Evolutionary conservation across 64 coral and sea anemone genomes (phyloP), one percentile per base, ranked within the genome.

Genomic region (Stichodactyla helianthus): DNA sequence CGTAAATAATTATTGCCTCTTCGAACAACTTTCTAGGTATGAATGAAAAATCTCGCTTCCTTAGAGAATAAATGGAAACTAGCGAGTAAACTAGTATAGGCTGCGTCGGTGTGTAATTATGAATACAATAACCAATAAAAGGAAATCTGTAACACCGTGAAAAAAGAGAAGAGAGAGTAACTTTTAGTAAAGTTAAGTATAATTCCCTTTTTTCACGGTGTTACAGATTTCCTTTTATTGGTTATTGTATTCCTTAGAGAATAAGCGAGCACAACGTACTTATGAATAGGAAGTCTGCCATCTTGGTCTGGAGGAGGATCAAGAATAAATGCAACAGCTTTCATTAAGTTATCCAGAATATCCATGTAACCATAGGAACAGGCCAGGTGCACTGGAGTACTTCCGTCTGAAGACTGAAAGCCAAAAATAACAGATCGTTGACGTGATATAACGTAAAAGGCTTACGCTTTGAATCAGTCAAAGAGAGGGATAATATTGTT

Each of bases 331-430:
- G 94, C 91, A 4, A 96, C 94, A 5, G 94, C 91, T 78, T 96
- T 92, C 51, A 96, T 92, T 5, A 96, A 74, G 79, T 93, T 92
- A 79, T 96, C 94, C n/a, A 96, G 85, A 13, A 96, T 96, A 64
- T 96, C 94, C 88, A 96, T 96, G 88, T 96, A 96, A 35, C 94
- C 94, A 63, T 96, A 96, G 10, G 94, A 96, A 52, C 89, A 96
- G 10, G 94, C 94, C 67, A 96, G 27, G 50, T 96, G 94, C 25
- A 96, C 91, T 7, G 94, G 88, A 0, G 94, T 96, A 62, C 94
- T 96, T 5, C 91, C 91, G 56, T 96, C 94, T 55, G 90, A 89
- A 27, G 84, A 77, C 94, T 96, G 55, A 28, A 82, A 85, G 3
- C 17, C 16, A 88, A 31, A 77, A 6, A 54, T 18, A 90, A 28